phyloP scores from a whole-genome alignment of 2,888 invertebrate species.

The Miltochrista miniata region DNA sequence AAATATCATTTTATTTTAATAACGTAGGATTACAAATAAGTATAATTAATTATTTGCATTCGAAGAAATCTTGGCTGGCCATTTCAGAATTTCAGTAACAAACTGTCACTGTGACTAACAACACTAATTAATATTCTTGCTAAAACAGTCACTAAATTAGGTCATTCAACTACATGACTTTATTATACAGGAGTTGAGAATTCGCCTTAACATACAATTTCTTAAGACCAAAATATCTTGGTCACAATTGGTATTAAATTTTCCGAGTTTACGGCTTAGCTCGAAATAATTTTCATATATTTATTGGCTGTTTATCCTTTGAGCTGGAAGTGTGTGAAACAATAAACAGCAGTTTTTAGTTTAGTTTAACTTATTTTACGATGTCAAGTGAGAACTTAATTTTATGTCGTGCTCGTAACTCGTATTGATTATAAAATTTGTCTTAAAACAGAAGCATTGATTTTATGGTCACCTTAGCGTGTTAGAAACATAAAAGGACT shows the following conservation, averaged over 20 bases:
- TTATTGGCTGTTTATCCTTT: slow-evolving; percentile 14
- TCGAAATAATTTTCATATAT: slow-evolving; percentile 19
- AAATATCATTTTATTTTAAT: too few species aligned
- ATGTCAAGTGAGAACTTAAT: slow-evolving; percentile 7
- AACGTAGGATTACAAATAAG: too few species aligned
- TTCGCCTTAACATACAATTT: not conserved
- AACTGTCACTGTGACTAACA: not conserved
- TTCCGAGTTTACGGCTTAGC: slow-evolving; percentile 6
- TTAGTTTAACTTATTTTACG: slow-evolving; percentile 16
- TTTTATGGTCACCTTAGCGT: not conserved
- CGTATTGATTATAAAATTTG: not conserved
- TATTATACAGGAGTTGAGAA: not conserved
- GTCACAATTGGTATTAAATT: slow-evolving; percentile 24
- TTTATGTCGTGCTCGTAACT: not conserved
- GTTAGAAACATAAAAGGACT: not conserved
- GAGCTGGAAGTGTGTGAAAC: slow-evolving; percentile 2
- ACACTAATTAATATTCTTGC: slow-evolving; percentile 2
- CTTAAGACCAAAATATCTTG: slow-evolving; percentile 1
- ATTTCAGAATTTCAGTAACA: not conserved
- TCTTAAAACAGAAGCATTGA: not conserved
- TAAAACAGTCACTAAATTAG: not conserved
- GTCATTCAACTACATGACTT: not conserved
- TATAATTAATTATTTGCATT: not conserved
- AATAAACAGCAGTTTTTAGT: slow-evolving; percentile 26
- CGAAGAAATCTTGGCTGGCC: not conserved